phyloP scores from a whole-genome alignment of 1,140 invertebrate genomes.

The Dreissena rostriformis region DNA sequence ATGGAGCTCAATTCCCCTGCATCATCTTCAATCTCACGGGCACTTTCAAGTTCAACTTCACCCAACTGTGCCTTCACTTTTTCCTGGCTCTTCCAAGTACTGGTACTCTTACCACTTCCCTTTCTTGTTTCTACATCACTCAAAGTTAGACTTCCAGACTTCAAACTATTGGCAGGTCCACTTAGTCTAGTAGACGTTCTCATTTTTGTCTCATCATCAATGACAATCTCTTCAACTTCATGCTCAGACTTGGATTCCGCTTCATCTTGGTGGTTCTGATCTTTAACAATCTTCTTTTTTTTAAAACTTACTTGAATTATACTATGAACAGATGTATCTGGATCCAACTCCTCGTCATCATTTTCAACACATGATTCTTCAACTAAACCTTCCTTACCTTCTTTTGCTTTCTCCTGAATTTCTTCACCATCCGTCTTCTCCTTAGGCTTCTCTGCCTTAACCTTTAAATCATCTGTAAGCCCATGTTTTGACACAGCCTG shows the following conservation, averaged over 20 bases:
- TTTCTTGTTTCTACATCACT: constrained; percentile 38
- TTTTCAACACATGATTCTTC: not conserved
- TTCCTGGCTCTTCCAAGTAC: constrained; percentile 22
- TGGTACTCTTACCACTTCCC: constrained; percentile 18
- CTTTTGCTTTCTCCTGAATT: not conserved
- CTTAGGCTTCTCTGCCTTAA: too few species aligned
- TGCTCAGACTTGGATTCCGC: not conserved
- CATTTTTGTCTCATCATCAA: not conserved
- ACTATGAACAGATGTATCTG: not conserved
- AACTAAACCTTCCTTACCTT: not conserved
- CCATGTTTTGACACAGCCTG: too few species aligned
- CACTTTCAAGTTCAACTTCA: constrained; percentile 48
- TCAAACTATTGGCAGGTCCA: constrained; percentile 28
- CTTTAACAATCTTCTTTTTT: not conserved
- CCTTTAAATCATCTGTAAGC: too few species aligned
- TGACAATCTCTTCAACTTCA: not conserved
- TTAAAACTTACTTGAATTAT: not conserved
- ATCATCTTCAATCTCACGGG: constrained; percentile 46
- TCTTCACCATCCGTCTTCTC: not conserved
- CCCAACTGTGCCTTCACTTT: constrained; percentile 7
- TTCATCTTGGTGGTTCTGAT: not conserved
- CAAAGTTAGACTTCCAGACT: constrained; percentile 16
- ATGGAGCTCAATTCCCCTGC: constrained; percentile 46
- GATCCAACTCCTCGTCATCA: not conserved
- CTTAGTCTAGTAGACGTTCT: constrained; percentile 45